Evolutionary conservation across 2,888 invertebrate genomes (phyloP), one percentile per base, ranked within the genome.

Genomic region (Biston stratarius): DNA sequence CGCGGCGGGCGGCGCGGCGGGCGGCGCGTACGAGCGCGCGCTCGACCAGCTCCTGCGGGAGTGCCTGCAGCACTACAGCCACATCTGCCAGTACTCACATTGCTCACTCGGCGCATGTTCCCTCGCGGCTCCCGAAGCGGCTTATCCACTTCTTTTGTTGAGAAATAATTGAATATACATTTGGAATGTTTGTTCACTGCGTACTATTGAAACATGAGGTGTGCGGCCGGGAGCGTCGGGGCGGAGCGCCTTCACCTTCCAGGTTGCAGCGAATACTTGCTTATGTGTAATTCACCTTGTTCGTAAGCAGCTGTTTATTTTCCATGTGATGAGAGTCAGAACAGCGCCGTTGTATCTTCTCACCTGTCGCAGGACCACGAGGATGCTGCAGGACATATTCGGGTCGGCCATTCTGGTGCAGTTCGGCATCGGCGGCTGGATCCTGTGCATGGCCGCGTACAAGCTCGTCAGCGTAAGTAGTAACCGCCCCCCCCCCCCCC

Each of bases 391-490:
- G 72, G 83, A 87, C 8, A 85, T 89, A 9, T 93, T 92, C 65
- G 90, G 91, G 0, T 72, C 73, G 0, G 87, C 90, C 0, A 89
- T 92, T 38, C 71, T 93, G 48, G 77, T 92, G 24, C 92, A 93
- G 74, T 92, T 93, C 57, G 88, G 82, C 0, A 87, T 92, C 53
- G 90, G 93, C 0, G 91, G 92, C 2, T 92, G 92, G 88, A 92
- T 93, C 57, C 80, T 93, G 6, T 93, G 92, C 72, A 91, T 93
- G 92, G 92, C 93, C 0, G 91, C 90, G 5, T 93, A 92, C 74
- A 85, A 91, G 69, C 76, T 92, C 6, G 88, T 91, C 15, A 88
- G 86, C 68, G 92, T 93, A 63, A 84, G 90, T 86, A 6, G 48
- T 11, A 5, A 0, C 5, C 14, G 10, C 10, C 40, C 5, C n/a